Conservation (phyloP, 1,140 invertebrate genomes). For the Aethina tumida region DNA sequence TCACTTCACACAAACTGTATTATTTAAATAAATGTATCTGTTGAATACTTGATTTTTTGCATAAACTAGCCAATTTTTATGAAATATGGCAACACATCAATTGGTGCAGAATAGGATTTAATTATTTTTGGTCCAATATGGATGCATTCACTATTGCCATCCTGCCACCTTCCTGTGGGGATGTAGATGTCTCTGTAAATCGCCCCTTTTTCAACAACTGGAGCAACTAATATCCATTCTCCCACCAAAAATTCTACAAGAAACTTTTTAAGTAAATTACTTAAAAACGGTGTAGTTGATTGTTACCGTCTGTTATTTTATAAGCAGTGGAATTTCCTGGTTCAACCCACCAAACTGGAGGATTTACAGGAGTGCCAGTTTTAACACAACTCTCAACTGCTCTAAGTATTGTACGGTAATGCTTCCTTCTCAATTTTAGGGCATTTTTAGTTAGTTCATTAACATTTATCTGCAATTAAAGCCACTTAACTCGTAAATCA, state of each 20-base stretch:
- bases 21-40: too few species aligned
- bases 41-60: too few species aligned
- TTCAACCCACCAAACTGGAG: conserved; percentile 86
- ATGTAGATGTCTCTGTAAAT: conserved; percentile 63
- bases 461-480: conserved; percentile 6
- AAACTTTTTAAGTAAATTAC: too few species aligned
- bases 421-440: conserved; percentile 56
- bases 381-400: conserved; percentile 48
- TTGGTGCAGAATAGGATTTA: conserved; percentile 51
- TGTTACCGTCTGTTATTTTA: conserved; percentile 18
- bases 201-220: conserved; percentile 61
- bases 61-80: too few species aligned
- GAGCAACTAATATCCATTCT: conserved; percentile 70
- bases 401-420: conserved; percentile 49
- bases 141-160: conserved; percentile 37
- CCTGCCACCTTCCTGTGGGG: conserved; percentile 59
- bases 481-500: not conserved
- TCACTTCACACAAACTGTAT: too few species aligned
- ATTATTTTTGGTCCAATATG: conserved; percentile 55
- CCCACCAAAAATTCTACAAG: conserved; percentile 80
- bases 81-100: conserved; percentile 59
- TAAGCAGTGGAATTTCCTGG: conserved; percentile 45
- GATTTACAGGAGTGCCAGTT: conserved; percentile 63
- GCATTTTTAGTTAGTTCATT: conserved; percentile 42
- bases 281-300: too few species aligned